phyloP scores from a whole-genome alignment of 2,113 vertebrate genomes.

The Phodopus roborovskii region DNA sequence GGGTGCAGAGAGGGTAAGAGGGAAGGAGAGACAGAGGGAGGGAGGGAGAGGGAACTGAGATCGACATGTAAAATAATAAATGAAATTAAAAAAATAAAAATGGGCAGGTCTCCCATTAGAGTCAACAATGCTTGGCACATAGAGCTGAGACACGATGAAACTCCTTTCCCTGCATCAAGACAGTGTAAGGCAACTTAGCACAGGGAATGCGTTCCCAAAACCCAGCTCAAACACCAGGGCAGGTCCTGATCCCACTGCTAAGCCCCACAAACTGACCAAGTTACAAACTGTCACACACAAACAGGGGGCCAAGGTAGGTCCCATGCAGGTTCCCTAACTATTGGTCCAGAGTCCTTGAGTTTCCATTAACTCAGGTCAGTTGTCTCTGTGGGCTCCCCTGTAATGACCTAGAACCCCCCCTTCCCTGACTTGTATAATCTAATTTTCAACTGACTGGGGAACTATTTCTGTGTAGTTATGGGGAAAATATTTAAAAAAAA shows the following conservation, averaged over 20 bases:
- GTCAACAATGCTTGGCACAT: not conserved
- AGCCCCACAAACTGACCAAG: not conserved
- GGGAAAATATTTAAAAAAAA: not conserved
- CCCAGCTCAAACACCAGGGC: not conserved
- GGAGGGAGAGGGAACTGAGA: too few species aligned
- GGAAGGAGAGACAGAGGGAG: too few species aligned
- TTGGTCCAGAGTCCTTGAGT: not conserved
- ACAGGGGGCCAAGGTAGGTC: too few species aligned
- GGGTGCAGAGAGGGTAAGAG: too few species aligned
- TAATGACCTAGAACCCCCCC: not conserved
- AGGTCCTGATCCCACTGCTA: not conserved
- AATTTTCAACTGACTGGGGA: not conserved
- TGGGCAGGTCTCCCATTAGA: not conserved
- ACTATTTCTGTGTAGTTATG: not conserved
- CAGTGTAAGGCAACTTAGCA: not conserved
- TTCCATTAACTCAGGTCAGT: not conserved
- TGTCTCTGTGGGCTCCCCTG: not conserved
- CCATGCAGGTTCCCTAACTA: not conserved
- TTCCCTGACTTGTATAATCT: not conserved
- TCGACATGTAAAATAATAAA: too few species aligned
- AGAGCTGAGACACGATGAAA: not conserved
- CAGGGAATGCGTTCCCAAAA: not conserved
- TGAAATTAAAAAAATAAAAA: too few species aligned
- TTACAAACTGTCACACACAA: too few species aligned
- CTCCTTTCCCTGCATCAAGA: not conserved